Base-by-base conservation (phyloP, 53 echinoderm and acorn worm species). In the Hippasteria phrygiana region DNA sequence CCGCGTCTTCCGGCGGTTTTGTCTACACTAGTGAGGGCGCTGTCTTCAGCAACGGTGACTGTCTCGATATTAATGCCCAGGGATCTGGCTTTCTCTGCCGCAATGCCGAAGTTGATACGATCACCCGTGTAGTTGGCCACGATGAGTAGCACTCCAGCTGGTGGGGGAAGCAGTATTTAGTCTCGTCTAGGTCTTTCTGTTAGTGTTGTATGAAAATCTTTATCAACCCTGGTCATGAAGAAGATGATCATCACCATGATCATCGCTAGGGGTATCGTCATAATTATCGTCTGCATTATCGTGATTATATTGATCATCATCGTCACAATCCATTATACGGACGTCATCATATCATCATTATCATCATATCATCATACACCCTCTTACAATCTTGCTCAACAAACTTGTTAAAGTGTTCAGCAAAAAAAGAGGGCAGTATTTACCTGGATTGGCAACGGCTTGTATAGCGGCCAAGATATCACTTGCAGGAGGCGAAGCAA, bases 61-160 rank as follows among this genome's bases (percentile, higher is more conserved):
- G 93, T 89, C 37, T 83, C 93, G 9, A 89, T 82, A 4, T 45
- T 55, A 78, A 93, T 51, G 69, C 87, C 89, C 53, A 55, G 83
- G 7, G 93, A 54, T 20, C 67, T 28, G 55, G 93, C 93, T 26
- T 89, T 74, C 71, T 93, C 93, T 2, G 93, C 89, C 46, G 93
- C 93, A 17, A 93, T 85, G 13, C 93, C 93, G 35, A 93, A 93
- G 55, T 89, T 89, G 39, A 93, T 76, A 14, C 93, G 75, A 59
- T 93, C 93, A 1, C 93, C 93, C 0, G 93, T 93, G 89, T 93
- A 93, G 78, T 93, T 93, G 47, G 86, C 89, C 18, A 93, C 89
- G 29, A 93, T 69, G 33, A 93, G 78, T 66, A 93, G 45, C 1
- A 84, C 85, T 5, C 93, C 93, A 22, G 77, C 92, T 92, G 20